Evolutionary conservation across 2,888 invertebrate species (phyloP), one percentile per base, ranked within the genome.

Genomic region (Ochlodes sylvanus): DNA sequence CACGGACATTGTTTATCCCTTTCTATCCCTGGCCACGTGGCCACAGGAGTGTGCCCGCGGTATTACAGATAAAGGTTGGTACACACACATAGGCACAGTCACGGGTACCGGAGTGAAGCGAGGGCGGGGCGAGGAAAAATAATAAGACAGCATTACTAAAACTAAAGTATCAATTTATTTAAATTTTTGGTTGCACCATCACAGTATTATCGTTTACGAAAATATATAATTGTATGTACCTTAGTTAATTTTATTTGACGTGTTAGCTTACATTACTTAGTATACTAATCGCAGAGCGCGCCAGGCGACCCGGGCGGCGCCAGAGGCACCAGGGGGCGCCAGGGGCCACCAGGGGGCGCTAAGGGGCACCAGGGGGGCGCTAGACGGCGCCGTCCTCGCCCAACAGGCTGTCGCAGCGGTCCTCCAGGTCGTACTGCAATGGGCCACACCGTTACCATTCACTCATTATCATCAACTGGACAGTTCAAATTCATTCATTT

Each of bases 371-470:
- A n/a, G n/a, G n/a, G n/a, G n/a, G 44, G 44, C 44, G 44, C 42
- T 42, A 42, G 42, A 15, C 15, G 15, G 6, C 44, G 44, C 17
- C 44, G 19, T 77, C 69, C 38, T 88, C 94, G 72, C 94, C 95
- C 38, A 94, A 94, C 76, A 97, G 94, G 80, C 96, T 95, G 80
- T 97, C 97, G 87, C 97, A 98, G 77, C 95, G 95, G 78, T 97
- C 97, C 76, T 97, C 96, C 75, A 97, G 92, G 80, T 97, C 97
- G 75, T 95, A 95, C 96, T 97, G 89, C 38, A 93, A 93, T 69
- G 69, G 15, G 65, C 69, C 9, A 19, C 2, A 52, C 5, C 27
- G 50, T 15, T 15, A 47, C 9, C 10, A n/a, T n/a, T n/a, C n/a
- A n/a, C n/a, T n/a, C n/a, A 38, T 17, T 56, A 14, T 14, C 6